Base-by-base conservation (phyloP, 1,140 invertebrate genomes). In the Eurosta solidaginis region DNA sequence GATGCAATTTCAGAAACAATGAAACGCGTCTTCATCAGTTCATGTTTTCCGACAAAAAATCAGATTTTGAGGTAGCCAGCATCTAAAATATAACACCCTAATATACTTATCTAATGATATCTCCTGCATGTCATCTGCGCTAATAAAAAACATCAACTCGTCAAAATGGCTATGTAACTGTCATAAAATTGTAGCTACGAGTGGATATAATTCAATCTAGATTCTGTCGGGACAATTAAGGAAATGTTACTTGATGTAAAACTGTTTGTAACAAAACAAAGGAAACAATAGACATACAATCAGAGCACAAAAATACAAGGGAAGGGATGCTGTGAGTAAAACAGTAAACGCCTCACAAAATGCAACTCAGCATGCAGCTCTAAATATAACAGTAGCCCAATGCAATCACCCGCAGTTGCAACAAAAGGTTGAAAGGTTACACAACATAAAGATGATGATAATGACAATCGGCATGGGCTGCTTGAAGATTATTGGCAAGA, bases 141-240 rank as follows among this genome's bases (percentile, higher is more conserved):
- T 9, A 68, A 40, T 40, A 68, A 68, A 68, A 68, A 68, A 22
- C 33, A 14, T 42, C 49, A 68, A 4, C 29, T 68, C 59, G n/a
- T 68, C 59, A 68, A 14, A 20, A 40, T n/a, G n/a, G 9, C 2
- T n/a, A 40, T 68, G 59, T 68, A 68, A 68, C 59, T 68, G 59
- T 68, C 59, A 68, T 22, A 68, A 42, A 68, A 68, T 7, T 68
- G 59, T 42, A 68, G 40, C 59, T 40, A n/a, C n/a, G n/a, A n/a
- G n/a, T n/a, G n/a, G n/a, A n/a, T n/a, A 68, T 68, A 68, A 68
- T 36, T 68, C 59, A 68, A 68, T 68, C 17, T 68, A 29, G 59
- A 68, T 68, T 9, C 22, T 68, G 33, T 68, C 59, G 22, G 59
- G 1, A 68, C 33, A 40, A 68, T 68, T 68, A 68, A 5, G 0